Conservation (phyloP, 1,140 invertebrate species). For the Euwallacea similis region DNA sequence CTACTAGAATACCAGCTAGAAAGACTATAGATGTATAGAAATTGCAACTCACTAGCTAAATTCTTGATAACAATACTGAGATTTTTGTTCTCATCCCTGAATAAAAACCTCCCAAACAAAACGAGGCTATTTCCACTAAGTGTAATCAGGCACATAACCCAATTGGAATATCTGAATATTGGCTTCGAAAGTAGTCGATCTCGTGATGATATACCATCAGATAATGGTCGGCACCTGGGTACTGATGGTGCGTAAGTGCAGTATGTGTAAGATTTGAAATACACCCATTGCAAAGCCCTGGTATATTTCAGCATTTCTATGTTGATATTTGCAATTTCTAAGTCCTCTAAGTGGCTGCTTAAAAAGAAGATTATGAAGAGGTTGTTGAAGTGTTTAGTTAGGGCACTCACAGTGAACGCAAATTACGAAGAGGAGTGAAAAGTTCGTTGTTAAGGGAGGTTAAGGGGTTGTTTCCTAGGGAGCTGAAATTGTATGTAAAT, state of each 20-base stretch:
- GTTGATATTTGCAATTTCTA: slow-evolving; percentile 60
- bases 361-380: slow-evolving; percentile 36
- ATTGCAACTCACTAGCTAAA: slow-evolving; percentile 62
- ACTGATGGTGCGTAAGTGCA: slow-evolving; percentile 68
- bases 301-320: slow-evolving; percentile 59
- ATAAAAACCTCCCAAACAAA: slow-evolving; percentile 66
- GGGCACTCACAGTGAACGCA: slow-evolving; percentile 28
- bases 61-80: slow-evolving; percentile 71
- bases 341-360: slow-evolving; percentile 58
- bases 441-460: slow-evolving; percentile 3
- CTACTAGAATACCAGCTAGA: slow-evolving; percentile 54
- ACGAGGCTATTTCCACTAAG: slow-evolving; percentile 70
- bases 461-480: slow-evolving; percentile 25
- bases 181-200: slow-evolving; percentile 66
- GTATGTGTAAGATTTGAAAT: slow-evolving; percentile 73
- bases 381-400: neutral
- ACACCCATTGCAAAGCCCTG: slow-evolving; percentile 59
- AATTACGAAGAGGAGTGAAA: slow-evolving; percentile 19
- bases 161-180: slow-evolving; percentile 66
- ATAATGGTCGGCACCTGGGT: slow-evolving; percentile 64
- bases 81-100: slow-evolving; percentile 62
- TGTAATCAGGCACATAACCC: slow-evolving; percentile 72
- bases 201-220: slow-evolving; percentile 74
- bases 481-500: slow-evolving; percentile 14
- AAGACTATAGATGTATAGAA: neutral